phyloP scores from a whole-genome alignment of 2,113 vertebrate genomes.

The Petaurus breviceps region DNA sequence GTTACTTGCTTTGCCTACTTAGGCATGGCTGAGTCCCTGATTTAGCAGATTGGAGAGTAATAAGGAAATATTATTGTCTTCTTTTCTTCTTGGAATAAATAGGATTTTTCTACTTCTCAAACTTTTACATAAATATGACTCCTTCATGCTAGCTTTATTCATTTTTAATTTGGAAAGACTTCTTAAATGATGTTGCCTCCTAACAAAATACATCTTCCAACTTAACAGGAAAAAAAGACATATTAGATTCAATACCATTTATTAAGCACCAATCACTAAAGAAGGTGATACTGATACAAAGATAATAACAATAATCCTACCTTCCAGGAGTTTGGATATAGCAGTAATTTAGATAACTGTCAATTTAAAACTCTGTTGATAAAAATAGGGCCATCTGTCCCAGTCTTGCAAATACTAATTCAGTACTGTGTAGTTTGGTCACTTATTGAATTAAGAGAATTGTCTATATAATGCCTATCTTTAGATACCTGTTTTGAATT shows the following conservation, averaged over 20 bases:
- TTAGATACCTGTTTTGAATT: neutral
- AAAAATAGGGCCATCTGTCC: slow-evolving; percentile 16
- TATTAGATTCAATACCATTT: neutral
- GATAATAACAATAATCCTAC: neutral
- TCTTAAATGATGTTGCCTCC: neutral
- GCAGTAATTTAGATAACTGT: neutral
- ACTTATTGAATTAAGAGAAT: slow-evolving; percentile 21
- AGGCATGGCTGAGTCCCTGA: neutral
- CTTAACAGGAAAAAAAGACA: neutral
- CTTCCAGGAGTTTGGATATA: neutral
- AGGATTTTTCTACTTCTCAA: neutral
- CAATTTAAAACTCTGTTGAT: slow-evolving; percentile 16
- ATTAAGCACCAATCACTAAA: neutral
- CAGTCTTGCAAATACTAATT: neutral
- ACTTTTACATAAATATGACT: neutral
- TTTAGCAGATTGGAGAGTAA: neutral
- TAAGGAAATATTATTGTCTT: neutral
- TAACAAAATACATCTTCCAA: neutral
- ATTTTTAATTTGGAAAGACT: slow-evolving; percentile 2
- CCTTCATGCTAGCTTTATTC: neutral
- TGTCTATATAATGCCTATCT: neutral
- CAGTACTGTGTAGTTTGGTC: neutral
- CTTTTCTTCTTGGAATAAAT: neutral
- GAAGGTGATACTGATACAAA: neutral
- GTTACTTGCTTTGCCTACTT: neutral